These are phyloP conservation scores for Platycnemis pennipes DNA, from an alignment of 2,888 invertebrate genomes.

Conservation along the genomic window DNA sequence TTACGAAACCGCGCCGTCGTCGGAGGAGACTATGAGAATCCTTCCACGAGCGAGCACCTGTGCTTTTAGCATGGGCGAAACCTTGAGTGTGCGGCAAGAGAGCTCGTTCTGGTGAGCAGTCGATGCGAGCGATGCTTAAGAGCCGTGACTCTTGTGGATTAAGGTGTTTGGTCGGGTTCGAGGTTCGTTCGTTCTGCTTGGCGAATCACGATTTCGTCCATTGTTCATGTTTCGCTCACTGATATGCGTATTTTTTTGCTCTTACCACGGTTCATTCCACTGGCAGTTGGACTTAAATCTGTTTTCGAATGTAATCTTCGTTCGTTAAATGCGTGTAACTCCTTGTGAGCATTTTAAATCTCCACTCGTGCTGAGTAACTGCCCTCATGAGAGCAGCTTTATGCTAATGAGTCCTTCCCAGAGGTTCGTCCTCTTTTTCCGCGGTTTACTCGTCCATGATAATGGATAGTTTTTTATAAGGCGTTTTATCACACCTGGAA, in stretches of 20 bases:
- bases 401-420: neutral
- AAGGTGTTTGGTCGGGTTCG: neutral
- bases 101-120: neutral
- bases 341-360: neutral
- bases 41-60: neutral
- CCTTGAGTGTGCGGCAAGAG: conserved; percentile 15
- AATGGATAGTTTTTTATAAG: neutral
- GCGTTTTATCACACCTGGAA: neutral
- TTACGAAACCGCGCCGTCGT: neutral
- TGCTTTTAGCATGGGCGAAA: neutral
- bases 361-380: neutral
- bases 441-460: neutral
- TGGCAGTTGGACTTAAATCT: neutral
- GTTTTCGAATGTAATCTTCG: neutral
- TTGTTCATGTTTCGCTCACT: neutral
- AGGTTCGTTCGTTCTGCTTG: neutral
- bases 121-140: neutral
- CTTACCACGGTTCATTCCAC: neutral
- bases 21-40: neutral
- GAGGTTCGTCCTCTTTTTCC: neutral
- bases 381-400: neutral
- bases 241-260: neutral
- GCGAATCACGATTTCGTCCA: neutral
- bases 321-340: neutral
- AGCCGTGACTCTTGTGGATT: neutral